Percentiles rank a stretch among this genome's conserved stretches.
These are phyloP conservation scores for Sinotaia quadrata DNA, from an alignment of 2,888 invertebrate species.

Conservation along the genomic window DNA sequence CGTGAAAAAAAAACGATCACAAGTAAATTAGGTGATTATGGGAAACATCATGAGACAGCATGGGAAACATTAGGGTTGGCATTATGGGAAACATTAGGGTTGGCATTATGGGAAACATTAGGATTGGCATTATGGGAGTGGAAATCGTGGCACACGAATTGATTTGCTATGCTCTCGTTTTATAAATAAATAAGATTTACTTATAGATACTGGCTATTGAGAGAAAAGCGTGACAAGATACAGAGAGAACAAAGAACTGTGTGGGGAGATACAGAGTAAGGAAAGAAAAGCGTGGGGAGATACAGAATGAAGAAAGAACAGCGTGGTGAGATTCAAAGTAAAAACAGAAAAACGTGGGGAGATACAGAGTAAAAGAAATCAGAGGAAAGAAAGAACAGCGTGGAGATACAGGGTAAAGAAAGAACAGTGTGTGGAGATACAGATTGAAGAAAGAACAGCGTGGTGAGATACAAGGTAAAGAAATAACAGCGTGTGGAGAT, in stretches of 20 bases:
- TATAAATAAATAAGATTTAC: no score
- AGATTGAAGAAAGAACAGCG: not conserved
- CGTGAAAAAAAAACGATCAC: not conserved
- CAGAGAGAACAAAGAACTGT: not conserved
- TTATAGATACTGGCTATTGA: not conserved
- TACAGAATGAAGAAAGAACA: not conserved
- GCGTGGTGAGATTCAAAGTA: not conserved
- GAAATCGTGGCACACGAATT: no score
- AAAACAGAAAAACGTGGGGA: not conserved
- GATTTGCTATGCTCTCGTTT: no score
- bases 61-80: no score
- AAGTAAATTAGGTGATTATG: no score
- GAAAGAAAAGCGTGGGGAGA: not conserved
- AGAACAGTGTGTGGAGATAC: no score
- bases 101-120: no score
- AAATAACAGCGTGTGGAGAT: not conserved
- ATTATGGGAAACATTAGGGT: no score
- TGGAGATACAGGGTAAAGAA: not conserved
- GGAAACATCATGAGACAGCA: no score
- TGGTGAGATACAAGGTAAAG: not conserved
- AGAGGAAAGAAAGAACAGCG: constrained; percentile 4
- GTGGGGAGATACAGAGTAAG: not conserved
- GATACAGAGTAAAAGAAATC: not conserved
- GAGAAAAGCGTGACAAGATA: not conserved
- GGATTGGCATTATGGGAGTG: no score